Base-by-base conservation (phyloP, 2,797 vertebrate genomes). In the Channa striata region DNA sequence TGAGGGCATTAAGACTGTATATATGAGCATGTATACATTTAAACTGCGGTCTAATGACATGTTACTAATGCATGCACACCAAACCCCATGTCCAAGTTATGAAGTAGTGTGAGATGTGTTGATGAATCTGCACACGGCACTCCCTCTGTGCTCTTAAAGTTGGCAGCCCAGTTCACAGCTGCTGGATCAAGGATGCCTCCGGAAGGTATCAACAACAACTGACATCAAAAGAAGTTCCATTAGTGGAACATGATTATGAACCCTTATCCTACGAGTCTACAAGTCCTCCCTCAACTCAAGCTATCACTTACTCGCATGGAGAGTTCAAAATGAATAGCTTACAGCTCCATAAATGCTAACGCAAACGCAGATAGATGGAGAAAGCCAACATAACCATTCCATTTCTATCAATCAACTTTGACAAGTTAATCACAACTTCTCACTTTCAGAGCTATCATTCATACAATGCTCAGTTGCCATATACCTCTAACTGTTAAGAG, bases 141-240 rank as follows among this genome's bases (percentile, higher is more conserved):
- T 54, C 33, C 63, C 50, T 68, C 36, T 51, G 44, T 39, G 42
- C 60, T 79, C 50, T 68, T 43, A 63, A 68, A 72, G 68, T 71
- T 72, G 48, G 73, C 48, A 12, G 49, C 48, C 64, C 72, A 5
- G 74, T 65, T 68, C 57, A 78, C 90, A 91, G 86, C 88, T 89
- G 91, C 77, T 68, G 48, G 51, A 82, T 30, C 87, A 81, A 83
- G 88, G 90, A 84, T 86, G 89, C 68, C 77, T 78, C 78, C 66
- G 80, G 52, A 50, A 76, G 73, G 81, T 74, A 83, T 88, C 86
- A 88, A 86, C 77, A 90, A 89, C 88, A 87, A 77, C 49, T 77
- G 75, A 91, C 90, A 92, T 93, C 88, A 94, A 94, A 93, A 83
- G 47, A 74, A 68, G 65, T 83, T 80, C n/a, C 86, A 84, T 25